Evolutionary conservation across 1,140 invertebrate genomes (phyloP).

Genomic region (Linepithema humile): DNA sequence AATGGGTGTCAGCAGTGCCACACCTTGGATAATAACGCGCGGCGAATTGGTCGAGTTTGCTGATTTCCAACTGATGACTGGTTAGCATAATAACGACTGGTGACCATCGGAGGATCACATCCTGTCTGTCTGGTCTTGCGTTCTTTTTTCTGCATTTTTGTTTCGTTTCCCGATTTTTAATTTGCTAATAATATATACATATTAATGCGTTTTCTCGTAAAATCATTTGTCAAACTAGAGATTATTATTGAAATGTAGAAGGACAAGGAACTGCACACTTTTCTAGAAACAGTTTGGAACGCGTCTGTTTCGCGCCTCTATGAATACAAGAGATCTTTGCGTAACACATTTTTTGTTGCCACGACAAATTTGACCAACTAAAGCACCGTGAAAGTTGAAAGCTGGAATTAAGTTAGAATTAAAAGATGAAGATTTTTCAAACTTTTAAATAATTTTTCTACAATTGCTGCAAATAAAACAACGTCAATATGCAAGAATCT

Average conservation of each 20-base stretch:
- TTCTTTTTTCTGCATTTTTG: neutral
- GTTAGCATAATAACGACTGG: conserved; percentile 68
- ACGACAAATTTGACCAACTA: no score
- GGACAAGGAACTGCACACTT: no score
- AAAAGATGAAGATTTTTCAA: no score
- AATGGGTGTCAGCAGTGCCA: conserved; percentile 71
- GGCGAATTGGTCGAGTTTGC: conserved; percentile 74
- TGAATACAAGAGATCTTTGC: conserved; percentile 22
- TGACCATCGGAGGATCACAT: conserved; percentile 50
- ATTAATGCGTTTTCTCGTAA: no score
- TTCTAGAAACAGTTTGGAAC: neutral
- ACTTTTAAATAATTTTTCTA: neutral
- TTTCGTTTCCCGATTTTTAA: neutral
- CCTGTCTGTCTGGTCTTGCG: conserved; percentile 30
- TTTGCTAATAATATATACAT: no score
- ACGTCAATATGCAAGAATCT: no score
- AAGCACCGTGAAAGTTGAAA: no score
- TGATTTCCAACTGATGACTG: conserved; percentile 73
- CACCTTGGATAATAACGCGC: conserved; percentile 80
- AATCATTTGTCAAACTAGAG: no score
- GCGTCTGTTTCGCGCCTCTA: conserved; percentile 48
- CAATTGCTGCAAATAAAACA: neutral
- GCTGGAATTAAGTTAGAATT: no score
- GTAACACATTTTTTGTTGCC: conserved; percentile 51
- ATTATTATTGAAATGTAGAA: no score